A percentile compares a stretch with the other conserved stretches of the same genome.
phyloP scores from a whole-genome alignment of 2,113 vertebrate genomes.

The Lagopus leucura region DNA sequence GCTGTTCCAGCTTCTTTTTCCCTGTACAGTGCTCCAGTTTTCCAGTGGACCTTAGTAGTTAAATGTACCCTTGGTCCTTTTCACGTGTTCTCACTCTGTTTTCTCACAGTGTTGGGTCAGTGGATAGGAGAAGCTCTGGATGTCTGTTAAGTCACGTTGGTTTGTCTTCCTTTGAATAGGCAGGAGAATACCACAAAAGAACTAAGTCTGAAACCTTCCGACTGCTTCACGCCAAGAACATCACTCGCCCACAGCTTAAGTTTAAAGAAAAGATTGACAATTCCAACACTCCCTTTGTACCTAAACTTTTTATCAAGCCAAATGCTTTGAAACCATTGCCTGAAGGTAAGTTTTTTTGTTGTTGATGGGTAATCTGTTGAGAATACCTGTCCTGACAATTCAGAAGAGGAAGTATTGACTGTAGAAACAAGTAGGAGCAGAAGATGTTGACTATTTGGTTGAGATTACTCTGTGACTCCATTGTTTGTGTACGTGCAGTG shows the following conservation, averaged over 20 bases:
- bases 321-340: slow-evolving; percentile 91
- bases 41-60: not conserved
- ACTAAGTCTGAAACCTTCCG: slow-evolving; percentile 87
- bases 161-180: slow-evolving; percentile 69
- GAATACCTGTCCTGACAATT: not conserved
- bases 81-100: accelerated
- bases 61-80: not conserved
- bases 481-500: not conserved
- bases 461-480: not conserved
- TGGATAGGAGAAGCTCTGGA: not conserved
- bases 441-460: not conserved
- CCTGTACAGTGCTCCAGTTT: not conserved
- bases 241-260: slow-evolving; percentile 90
- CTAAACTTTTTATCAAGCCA: slow-evolving; percentile 94
- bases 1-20: not conserved
- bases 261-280: slow-evolving; percentile 96
- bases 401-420: not conserved
- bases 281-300: slow-evolving; percentile 93
- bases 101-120: not conserved
- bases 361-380: not conserved
- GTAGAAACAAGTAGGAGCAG: not conserved
- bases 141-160: not conserved
- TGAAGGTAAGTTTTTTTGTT: slow-evolving; percentile 80
- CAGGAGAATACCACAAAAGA: slow-evolving; percentile 75
- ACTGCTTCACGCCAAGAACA: slow-evolving; percentile 94